Base-by-base conservation (phyloP, 2,113 vertebrate species). In the Plectropomus leopardus region DNA sequence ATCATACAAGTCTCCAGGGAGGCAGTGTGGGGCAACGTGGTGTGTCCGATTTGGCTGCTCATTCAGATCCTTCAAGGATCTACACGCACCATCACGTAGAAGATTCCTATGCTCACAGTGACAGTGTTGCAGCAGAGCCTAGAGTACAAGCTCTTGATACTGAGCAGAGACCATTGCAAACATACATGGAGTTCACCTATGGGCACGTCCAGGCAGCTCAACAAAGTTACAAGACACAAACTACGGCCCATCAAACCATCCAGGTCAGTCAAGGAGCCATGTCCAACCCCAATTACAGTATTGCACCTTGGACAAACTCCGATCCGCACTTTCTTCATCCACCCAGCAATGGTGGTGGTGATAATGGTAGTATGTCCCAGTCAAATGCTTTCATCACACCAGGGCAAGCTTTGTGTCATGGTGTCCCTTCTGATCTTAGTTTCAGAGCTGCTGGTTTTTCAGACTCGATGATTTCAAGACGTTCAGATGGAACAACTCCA, bases 41-140 rank as follows among this genome's bases (percentile, higher is more conserved):
- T 32, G 13, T 8, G 2, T 50, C 30, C 53, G 26, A 30, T 17
- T 7, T 24, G 0, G 32, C 13, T 36, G 51, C 47, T 26, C 14
- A 34, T 61, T 17, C 47, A 44, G 24, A 66, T 42, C 74, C 45
- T 19, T 8, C 48, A 10, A 8, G 53, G 72, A 45, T 67, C 2
- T 60, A 77, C 28, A 17, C 30, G 34, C 55, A 47, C 5, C 80
- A 64, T 73, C 24, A 42, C 0, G 13, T 11, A 7, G 81, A 59
- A 36, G 8, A 71, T 54, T 3, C 26, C 7, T 15, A 3, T 48
- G 16, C 28, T n/a, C 36, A 65, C n/a, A 26, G 54, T 9, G 32
- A 44, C 30, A 45, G 68, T 54, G 16, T 34, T 26, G 30, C 40
- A 32, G 48, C 59, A 13, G 9, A n/a, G 4, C n/a, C 48, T 6